Evolutionary conservation across 2,888 invertebrate genomes (phyloP).

Genomic region (Emmelina monodactyla): DNA sequence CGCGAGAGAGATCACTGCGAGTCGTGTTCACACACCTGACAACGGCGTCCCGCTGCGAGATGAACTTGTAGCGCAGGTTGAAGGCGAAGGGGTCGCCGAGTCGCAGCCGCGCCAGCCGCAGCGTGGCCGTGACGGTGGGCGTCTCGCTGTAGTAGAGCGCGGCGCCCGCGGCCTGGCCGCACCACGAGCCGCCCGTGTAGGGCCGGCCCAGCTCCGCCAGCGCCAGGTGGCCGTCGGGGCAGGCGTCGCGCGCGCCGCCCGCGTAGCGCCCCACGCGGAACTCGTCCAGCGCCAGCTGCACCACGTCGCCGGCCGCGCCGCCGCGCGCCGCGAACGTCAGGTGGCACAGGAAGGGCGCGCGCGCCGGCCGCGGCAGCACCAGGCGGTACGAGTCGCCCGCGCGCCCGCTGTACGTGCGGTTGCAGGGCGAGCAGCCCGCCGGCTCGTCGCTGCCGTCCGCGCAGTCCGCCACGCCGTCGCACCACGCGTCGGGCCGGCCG

Average conservation of each 20-base stretch:
- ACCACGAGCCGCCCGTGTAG: conserved; percentile 91
- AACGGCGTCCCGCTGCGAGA: conserved; percentile 80
- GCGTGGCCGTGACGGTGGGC: conserved; percentile 85
- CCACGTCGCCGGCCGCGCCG: conserved; percentile 83
- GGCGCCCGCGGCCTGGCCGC: conserved; percentile 80
- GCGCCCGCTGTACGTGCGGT: conserved; percentile 90
- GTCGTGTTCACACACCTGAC: conserved; percentile 59
- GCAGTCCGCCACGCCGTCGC: conserved; percentile 86
- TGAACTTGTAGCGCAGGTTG: conserved; percentile 81
- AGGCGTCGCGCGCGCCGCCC: conserved; percentile 75
- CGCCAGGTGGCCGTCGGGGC: conserved; percentile 89
- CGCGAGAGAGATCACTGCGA: neutral
- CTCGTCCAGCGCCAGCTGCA: conserved; percentile 88
- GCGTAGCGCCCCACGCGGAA: conserved; percentile 87
- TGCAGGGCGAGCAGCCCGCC: conserved; percentile 82
- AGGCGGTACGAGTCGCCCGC: conserved; percentile 83
- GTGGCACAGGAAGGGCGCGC: conserved; percentile 87
- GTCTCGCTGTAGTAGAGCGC: conserved; percentile 91
- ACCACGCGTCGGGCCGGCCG: conserved; percentile 84
- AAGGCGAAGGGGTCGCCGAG: conserved; percentile 82
- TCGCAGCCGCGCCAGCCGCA: conserved; percentile 77
- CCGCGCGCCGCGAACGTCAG: conserved; percentile 92
- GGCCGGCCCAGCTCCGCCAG: conserved; percentile 85
- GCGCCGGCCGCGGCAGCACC: conserved; percentile 76
- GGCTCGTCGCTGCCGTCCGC: conserved; percentile 88